Evolutionary conservation across 2,888 invertebrate genomes (phyloP), one percentile per base, ranked within the genome.

Genomic region (Lamellibrachia columna): DNA sequence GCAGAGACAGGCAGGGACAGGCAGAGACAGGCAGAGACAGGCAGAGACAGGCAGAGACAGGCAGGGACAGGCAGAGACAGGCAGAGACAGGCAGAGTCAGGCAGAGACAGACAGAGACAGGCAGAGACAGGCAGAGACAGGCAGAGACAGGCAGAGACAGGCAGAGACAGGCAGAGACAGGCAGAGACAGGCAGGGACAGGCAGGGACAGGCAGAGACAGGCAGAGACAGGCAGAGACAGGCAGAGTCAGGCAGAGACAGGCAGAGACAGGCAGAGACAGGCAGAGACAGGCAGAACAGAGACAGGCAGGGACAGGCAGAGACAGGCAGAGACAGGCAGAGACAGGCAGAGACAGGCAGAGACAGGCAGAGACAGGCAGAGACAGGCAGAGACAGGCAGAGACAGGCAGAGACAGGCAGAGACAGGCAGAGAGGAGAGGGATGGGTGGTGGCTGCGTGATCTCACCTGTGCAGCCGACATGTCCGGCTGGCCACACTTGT

Each of bases 401-500:
- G 55, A 92, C 52, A 28, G 0, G 52, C 15, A 53, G 95, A 53
- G 94, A 93, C 53, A 40, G 40, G 40, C 40, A 60, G 15, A 22
- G 15, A 9, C 9, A 15, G 15, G 75, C 15, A 6, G 75, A 75
- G 75, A 11, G 4, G 22, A 75, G 75, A n/a, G 9, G 60, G 75
- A 75, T 22, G 75, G n/a, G 75, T 22, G 22, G 22, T 22, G 11
- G 75, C 40, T 28, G 22, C 75, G 58, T 9, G 11, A 90, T 28
- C 90, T 60, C 91, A 95, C 95, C 94, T 95, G 93, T 92, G 94
- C 94, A 91, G 95, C 92, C 3, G 94, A 93, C 15, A 95, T 94
- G 91, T 95, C 95, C 90, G 94, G 94, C 58, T 94, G 93, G 90
- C 94, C 94, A 91, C 95, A 95, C 9, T 94, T 94, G 93, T 95